Conservation (phyloP, 2,888 invertebrate genomes). For the Noctua janthina region DNA sequence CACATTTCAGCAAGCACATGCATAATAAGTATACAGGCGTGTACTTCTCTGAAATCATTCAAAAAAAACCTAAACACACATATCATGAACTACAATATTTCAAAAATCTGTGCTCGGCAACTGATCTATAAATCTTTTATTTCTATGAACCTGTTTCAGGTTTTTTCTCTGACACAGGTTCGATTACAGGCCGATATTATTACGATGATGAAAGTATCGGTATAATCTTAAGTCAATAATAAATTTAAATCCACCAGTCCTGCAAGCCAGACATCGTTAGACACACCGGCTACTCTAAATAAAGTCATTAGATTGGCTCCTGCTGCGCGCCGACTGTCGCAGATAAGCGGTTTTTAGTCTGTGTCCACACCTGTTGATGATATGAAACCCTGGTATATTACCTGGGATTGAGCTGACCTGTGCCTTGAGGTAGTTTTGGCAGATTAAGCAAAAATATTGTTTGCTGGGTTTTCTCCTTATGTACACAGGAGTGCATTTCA, state of each 20-base stretch:
- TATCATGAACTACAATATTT: not conserved
- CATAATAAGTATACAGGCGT: not conserved
- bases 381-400: conserved; percentile 45
- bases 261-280: conserved; percentile 15
- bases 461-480: not conserved
- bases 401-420: conserved; percentile 30
- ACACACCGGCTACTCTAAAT: conserved; percentile 36
- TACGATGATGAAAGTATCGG: not conserved
- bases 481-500: not conserved
- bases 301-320: conserved; percentile 14
- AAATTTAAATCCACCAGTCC: not conserved
- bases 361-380: conserved; percentile 51
- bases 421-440: conserved; percentile 8
- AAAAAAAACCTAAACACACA: not conserved
- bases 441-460: conserved; percentile 25
- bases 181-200: not conserved
- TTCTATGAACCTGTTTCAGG: not conserved
- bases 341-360: conserved; percentile 46
- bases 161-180: not conserved
- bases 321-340: conserved; percentile 16
- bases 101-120: not conserved
- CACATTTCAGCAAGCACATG: not conserved
- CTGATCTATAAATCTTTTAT: not conserved
- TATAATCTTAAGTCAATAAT: not conserved
- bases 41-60: too few relatives aligned